phyloP scores from a whole-genome alignment of 2,888 invertebrate species.

The Empis livida region DNA sequence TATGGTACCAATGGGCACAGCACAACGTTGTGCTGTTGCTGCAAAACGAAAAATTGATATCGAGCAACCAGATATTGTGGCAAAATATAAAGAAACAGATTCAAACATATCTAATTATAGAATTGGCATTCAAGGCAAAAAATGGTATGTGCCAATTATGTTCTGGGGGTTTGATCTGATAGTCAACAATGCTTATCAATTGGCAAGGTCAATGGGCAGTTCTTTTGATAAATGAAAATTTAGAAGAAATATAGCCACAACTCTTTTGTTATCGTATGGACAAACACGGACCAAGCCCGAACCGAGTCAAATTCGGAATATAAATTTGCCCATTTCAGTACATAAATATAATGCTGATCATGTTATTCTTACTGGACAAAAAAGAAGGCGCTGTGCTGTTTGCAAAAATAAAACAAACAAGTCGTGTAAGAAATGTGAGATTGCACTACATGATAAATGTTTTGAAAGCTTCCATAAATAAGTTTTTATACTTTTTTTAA shows the following conservation, averaged over 20 bases:
- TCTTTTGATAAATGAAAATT: background rate
- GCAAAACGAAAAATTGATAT: slow-evolving; percentile 2
- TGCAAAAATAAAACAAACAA: background rate
- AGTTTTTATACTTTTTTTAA: too few relatives aligned
- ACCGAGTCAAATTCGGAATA: too few relatives aligned
- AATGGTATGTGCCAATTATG: background rate
- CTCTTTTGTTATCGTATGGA: too few relatives aligned
- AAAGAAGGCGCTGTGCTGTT: slow-evolving; percentile 1
- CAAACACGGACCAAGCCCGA: too few relatives aligned
- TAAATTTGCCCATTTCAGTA: too few relatives aligned
- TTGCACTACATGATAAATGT: slow-evolving; percentile 1
- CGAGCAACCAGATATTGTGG: background rate
- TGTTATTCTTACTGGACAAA: slow-evolving; percentile 1
- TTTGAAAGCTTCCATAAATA: background rate
- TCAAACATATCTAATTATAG: background rate
- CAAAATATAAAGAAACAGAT: background rate
- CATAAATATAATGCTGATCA: slow-evolving; percentile 1
- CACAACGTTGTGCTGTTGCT: slow-evolving; percentile 1
- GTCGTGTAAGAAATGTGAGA: background rate
- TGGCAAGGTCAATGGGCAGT: too few relatives aligned
- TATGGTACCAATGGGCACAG: slow-evolving; percentile 1
- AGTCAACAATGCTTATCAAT: background rate
- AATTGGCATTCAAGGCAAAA: slow-evolving; percentile 2
- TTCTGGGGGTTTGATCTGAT: background rate
- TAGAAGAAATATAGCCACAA: too few relatives aligned